Evolutionary conservation across 2,113 vertebrate genomes (phyloP).

Genomic region (Heptranchias perlo): DNA sequence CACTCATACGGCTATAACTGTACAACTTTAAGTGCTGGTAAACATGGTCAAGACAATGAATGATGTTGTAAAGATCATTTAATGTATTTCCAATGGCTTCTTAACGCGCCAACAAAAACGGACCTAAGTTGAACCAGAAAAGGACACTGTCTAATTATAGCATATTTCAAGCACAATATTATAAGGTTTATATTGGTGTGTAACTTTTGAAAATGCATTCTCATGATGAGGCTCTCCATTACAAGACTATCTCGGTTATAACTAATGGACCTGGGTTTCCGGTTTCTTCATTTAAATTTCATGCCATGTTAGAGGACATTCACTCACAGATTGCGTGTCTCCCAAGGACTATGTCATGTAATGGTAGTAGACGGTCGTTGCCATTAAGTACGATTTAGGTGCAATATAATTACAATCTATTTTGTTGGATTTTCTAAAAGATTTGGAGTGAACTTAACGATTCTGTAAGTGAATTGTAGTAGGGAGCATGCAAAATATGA

Average conservation of each 20-base stretch:
- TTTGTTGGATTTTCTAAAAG: constrained; percentile 6
- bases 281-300: background rate
- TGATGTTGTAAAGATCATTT: background rate
- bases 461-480: background rate
- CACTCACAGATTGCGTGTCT: background rate
- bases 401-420: background rate
- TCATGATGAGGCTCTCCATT: background rate
- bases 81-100: background rate
- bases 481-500: background rate
- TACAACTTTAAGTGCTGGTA: background rate
- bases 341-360: background rate
- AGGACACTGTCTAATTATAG: background rate
- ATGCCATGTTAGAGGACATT: background rate
- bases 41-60: background rate
- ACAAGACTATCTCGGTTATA: background rate
- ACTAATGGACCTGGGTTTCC: background rate
- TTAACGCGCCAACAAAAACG: background rate
- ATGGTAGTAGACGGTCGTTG: background rate
- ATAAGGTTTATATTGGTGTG: background rate
- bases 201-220: constrained; percentile 1
- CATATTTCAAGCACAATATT: background rate
- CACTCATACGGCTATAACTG: background rate
- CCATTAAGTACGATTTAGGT: background rate
- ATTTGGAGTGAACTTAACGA: background rate
- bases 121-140: background rate